Evolutionary conservation across 2,113 vertebrate species (phyloP), one percentile per base, ranked within the genome.

Genomic region (Dicaeum eximium): DNA sequence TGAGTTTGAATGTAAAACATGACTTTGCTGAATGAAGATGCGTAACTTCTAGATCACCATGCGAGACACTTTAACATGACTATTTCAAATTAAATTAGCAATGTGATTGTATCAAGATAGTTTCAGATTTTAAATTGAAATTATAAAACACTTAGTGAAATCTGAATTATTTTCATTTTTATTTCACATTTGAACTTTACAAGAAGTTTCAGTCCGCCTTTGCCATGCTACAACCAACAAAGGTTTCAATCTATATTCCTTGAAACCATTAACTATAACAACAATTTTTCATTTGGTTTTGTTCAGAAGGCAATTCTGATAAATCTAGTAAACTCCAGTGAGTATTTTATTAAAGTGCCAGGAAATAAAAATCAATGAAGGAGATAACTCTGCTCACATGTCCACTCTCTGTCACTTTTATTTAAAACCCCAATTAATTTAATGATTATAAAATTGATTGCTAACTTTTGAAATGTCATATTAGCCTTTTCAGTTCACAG

Each of bases 311-410:
- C 37, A 60, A 62, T 75, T 86, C 56, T 87, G 80, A 75, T 72
- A 91, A 86, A 92, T 77, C 65, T 71, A 74, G 73, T 86, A 77
- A 85, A 88, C 31, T 80, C 19, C 14, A 62, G 33, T 56, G n/a
- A 45, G 37, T 80, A 48, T 89, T 96, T 94, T 88, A 92, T 88
- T 80, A 67, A 93, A 53, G 45, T 64, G 85, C 66, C 60, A 88
- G 60, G 71, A 97, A 92, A 72, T 77, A 95, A 84, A 94, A 95
- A 91, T 94, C 84, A 80, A 47, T 92, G 54, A 95, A 94, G 67
- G 51, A 71, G 40, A 87, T 74, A 91, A 79, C 45, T 90, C 45
- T 77, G 40, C 58, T 95, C 56, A 57, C 42, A 75, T 19, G 56
- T 85, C 35, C 50, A 56, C 42, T 71, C 21, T 57, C 58, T 91